phyloP scores from a whole-genome alignment of 2,113 vertebrate genomes.

The Muntiacus muntjak region DNA sequence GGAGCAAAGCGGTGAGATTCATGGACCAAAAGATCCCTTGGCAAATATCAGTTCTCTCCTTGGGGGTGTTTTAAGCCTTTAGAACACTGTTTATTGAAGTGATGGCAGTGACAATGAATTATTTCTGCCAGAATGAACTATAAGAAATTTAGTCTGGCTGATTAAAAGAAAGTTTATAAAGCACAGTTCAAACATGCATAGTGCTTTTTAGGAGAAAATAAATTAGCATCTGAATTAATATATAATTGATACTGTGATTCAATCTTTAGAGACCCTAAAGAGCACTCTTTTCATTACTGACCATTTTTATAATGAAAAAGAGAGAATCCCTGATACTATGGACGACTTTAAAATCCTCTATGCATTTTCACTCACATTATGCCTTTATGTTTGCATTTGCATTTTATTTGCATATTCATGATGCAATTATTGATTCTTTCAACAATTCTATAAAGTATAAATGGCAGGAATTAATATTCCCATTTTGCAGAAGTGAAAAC shows the following conservation, averaged over 20 bases:
- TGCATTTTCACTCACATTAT: neutral
- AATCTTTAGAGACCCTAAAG: neutral
- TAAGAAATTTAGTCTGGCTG: conserved; percentile 15
- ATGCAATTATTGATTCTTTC: neutral
- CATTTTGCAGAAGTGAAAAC: neutral
- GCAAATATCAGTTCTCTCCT: neutral
- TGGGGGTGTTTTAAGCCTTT: neutral
- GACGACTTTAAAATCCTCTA: neutral
- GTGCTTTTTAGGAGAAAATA: conserved; percentile 32
- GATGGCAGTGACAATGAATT: neutral
- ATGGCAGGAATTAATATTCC: neutral
- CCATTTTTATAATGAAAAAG: neutral
- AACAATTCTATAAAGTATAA: neutral
- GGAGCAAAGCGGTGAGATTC: neutral
- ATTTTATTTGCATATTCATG: neutral
- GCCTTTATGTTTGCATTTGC: neutral
- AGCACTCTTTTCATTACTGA: neutral
- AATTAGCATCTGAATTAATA: conserved; percentile 15
- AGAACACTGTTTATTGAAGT: neutral
- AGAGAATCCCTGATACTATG: neutral
- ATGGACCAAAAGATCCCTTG: neutral
- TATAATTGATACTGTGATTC: neutral
- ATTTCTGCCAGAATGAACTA: conserved; percentile 1
- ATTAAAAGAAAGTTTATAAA: neutral
- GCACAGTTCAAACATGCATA: neutral